Evolutionary conservation across 1,140 invertebrate species (phyloP), one percentile per base, ranked within the genome.

Genomic region (Sarcophaga bullata): DNA sequence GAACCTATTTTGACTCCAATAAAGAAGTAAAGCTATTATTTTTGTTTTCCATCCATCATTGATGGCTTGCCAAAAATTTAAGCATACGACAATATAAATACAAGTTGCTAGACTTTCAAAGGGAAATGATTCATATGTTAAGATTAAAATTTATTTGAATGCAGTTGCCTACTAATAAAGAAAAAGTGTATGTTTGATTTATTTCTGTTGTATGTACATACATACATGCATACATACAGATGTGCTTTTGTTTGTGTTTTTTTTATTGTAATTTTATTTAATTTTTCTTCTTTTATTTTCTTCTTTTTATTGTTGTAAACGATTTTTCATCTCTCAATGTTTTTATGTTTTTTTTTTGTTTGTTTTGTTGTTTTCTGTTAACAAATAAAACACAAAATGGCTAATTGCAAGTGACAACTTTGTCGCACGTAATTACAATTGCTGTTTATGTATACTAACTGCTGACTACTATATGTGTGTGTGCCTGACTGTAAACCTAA

Each of bases 351-450:
- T 9, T 81, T 75, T 52, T 15, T 73, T 76, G 17, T 73, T 82
- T 46, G 4, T 25, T 25, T 46, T 75, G 48, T 52, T 25, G 15
- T 47, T 81, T 15, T 50, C 47, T 75, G 11, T 72, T 48, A 75
- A 46, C 52, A 80, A 25, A 80, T 17, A 72, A 72, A 82, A 72
- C 78, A 82, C 82, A 80, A 82, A 80, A 80, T 54, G 78, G 80
- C 82, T 83, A 83, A 83, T 83, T 83, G 82, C 80, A 68, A 83
- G 82, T 83, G 82, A 83, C 82, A 83, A 83, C 82, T 75, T 83
- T 83, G 82, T 83, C 82, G 80, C 78, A 81, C 73, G 78, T 62
- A 83, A 83, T 83, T 80, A 83, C 78, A 83, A 83, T 49, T 52
- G 62, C 82, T 52, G 50, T 68, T 78, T 78, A 78, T 78, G 75